These are phyloP conservation scores for Channallabes apus DNA, from an alignment of 2,797 vertebrate genomes.

Conservation along the genomic window DNA sequence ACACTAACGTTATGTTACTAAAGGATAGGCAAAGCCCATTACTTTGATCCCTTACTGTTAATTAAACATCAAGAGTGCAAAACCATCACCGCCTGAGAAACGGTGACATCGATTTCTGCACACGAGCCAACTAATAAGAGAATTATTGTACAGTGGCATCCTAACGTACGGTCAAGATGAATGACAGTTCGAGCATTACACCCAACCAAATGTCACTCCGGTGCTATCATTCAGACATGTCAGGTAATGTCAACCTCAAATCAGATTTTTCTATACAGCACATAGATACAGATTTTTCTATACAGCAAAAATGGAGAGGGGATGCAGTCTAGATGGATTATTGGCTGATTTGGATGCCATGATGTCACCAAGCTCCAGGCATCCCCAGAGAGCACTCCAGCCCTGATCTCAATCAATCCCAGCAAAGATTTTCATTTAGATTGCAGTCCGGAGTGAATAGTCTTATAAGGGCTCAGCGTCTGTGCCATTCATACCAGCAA, in stretches of 20 bases:
- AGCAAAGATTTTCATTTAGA: constrained; percentile 61
- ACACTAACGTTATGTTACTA: constrained; percentile 56
- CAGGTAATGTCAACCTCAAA: not conserved
- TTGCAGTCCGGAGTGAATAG: constrained; percentile 56
- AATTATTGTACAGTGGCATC: constrained; percentile 14
- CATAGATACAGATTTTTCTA: not conserved
- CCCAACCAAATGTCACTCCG: not conserved
- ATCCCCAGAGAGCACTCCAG: constrained; percentile 22
- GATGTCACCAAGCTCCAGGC: constrained; percentile 45
- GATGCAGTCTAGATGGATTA: not conserved
- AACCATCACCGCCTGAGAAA: constrained; percentile 38
- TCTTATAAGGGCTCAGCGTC: constrained; percentile 45
- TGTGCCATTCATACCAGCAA: constrained; percentile 32
- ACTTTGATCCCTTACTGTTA: constrained; percentile 75
- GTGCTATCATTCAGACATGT: not conserved
- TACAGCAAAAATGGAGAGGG: not conserved
- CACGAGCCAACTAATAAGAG: not conserved
- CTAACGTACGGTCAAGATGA: not conserved
- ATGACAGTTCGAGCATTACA: constrained; percentile 5
- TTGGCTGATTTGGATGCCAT: constrained; percentile 27
- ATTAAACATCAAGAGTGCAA: constrained; percentile 68
- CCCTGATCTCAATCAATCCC: constrained; percentile 56
- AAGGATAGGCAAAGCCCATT: constrained; percentile 62
- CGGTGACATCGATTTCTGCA: constrained; percentile 25
- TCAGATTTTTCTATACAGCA: not conserved